Evolutionary conservation across 2,888 invertebrate genomes (phyloP).

Genomic region (Dicranocentrus wangi): DNA sequence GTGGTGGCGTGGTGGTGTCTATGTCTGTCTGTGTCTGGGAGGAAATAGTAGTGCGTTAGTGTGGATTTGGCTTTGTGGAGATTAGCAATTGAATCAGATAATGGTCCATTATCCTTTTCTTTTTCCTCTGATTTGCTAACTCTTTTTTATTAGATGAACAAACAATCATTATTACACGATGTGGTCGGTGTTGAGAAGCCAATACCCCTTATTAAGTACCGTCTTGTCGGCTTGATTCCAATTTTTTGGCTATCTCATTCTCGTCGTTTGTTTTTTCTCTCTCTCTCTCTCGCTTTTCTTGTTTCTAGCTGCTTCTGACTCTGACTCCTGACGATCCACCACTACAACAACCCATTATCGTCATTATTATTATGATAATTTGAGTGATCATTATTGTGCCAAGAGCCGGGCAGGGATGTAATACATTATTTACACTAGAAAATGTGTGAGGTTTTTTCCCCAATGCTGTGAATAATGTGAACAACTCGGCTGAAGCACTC

Average conservation of each 20-base stretch:
- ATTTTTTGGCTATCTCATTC: constrained; percentile 24
- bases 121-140: constrained; percentile 50
- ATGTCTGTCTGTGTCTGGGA: background rate
- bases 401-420: background rate
- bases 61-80: constrained; percentile 23
- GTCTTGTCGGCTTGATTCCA: constrained; percentile 55
- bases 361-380: constrained; percentile 57
- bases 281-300: constrained; percentile 38
- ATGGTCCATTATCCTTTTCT: constrained; percentile 20
- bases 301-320: constrained; percentile 8
- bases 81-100: constrained; percentile 50
- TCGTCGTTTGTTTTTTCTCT: constrained; percentile 18
- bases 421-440: background rate
- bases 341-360: constrained; percentile 26
- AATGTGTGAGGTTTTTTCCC: constrained; percentile 14
- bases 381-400: constrained; percentile 44
- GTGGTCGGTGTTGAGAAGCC: constrained; percentile 51
- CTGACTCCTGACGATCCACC: too few species aligned
- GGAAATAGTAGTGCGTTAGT: constrained; percentile 36
- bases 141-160: constrained; percentile 62
- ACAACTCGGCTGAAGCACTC: too few species aligned
- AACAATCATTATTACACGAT: constrained; percentile 44
- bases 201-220: constrained; percentile 49
- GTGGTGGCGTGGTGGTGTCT: background rate
- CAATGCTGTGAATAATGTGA: background rate